Percentiles rank a stretch among this genome's conserved stretches.
phyloP scores from a whole-genome alignment of 2,113 vertebrate species.

The Centropristis striata region DNA sequence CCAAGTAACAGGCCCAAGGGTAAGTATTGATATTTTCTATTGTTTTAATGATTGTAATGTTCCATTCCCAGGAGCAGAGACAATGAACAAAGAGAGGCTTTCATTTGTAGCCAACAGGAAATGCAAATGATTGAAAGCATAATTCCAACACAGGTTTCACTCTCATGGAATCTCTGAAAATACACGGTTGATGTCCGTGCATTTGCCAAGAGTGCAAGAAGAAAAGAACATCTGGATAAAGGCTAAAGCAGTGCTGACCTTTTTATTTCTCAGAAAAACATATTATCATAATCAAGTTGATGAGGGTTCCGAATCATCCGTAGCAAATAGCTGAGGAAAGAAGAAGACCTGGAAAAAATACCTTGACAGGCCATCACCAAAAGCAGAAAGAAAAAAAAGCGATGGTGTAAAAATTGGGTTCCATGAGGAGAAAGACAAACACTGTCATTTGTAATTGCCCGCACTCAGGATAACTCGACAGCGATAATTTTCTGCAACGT shows the following conservation, averaged over 20 bases:
- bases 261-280: constrained; percentile 54
- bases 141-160: constrained; percentile 13
- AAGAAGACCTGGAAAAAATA: constrained; percentile 40
- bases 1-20: neutral
- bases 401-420: constrained; percentile 61
- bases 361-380: constrained; percentile 69
- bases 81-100: constrained; percentile 7
- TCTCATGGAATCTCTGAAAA: constrained; percentile 33
- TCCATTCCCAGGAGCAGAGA: constrained; percentile 6
- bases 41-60: constrained; percentile 1
- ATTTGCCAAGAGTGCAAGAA: constrained; percentile 14
- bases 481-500: constrained; percentile 74
- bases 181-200: neutral
- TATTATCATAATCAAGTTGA: constrained; percentile 66
- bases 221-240: constrained; percentile 51
- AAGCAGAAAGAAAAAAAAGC: constrained; percentile 38
- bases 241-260: constrained; percentile 39
- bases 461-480: constrained; percentile 70
- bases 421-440: constrained; percentile 73
- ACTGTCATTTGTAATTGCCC: constrained; percentile 81
- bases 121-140: neutral
- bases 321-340: constrained; percentile 59
- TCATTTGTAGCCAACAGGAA: constrained; percentile 18
- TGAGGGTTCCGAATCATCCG: constrained; percentile 56
- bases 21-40: constrained; percentile 19